Evolutionary conservation across 92 coral and sea anemone genomes (phyloP).

Genomic region (Zoanthus solanderi): DNA sequence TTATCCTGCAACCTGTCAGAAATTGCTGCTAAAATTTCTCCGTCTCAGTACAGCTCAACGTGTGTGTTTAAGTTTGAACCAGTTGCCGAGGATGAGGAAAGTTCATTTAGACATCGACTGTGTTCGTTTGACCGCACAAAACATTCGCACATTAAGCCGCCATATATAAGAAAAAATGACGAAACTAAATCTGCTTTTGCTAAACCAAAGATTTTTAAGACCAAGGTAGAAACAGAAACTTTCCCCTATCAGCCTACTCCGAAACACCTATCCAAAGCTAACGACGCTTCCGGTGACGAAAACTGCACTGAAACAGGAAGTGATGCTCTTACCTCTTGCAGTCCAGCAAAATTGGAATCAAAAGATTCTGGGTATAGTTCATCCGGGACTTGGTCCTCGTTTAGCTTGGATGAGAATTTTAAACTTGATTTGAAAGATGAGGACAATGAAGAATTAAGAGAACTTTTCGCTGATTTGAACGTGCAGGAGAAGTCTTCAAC

Average conservation of each 20-base stretch:
- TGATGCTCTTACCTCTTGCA: neutral
- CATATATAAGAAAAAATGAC: constrained; percentile 67
- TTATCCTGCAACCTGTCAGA: constrained; percentile 81
- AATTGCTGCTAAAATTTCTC: constrained; percentile 83
- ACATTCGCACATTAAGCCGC: constrained; percentile 62
- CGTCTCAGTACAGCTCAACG: constrained; percentile 50
- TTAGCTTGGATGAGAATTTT: constrained; percentile 70
- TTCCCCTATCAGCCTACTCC: neutral
- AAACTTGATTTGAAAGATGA: constrained; percentile 59
- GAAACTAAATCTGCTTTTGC: constrained; percentile 64
- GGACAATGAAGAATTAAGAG: constrained; percentile 25
- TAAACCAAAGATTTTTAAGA: constrained; percentile 72
- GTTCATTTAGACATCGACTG: neutral
- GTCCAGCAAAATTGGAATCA: constrained; percentile 50
- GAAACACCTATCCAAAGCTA: constrained; percentile 44
- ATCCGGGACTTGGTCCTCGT: constrained; percentile 75
- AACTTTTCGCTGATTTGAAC: constrained; percentile 24
- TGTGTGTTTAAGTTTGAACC: constrained; percentile 49
- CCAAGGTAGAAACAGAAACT: constrained; percentile 38
- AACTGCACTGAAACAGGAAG: constrained; percentile 32
- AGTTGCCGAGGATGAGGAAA: neutral
- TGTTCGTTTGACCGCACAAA: constrained; percentile 45
- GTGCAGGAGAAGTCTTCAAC: neutral
- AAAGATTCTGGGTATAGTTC: constrained; percentile 85
- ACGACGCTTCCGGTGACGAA: constrained; percentile 41